phyloP scores from a whole-genome alignment of 2,797 vertebrate genomes.

The Manis pentadactyla region DNA sequence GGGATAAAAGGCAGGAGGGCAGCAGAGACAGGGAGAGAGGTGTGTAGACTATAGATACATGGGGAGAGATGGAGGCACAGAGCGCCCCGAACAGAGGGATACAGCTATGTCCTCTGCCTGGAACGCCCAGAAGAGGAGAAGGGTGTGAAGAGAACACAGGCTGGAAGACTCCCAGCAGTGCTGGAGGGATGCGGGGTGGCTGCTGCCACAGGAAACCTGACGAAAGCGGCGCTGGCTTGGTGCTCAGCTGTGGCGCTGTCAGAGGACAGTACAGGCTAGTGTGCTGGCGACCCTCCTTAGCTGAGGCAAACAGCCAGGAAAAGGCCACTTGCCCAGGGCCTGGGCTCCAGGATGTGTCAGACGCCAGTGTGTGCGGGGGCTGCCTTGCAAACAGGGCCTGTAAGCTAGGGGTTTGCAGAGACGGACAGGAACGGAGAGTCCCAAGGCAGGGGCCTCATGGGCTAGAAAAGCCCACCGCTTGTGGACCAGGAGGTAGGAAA shows the following conservation, averaged over 20 bases:
- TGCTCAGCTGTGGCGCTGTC: background rate
- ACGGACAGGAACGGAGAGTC: background rate
- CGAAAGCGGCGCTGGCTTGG: background rate
- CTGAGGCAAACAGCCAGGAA: background rate
- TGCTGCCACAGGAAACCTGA: background rate
- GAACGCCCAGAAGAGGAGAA: background rate
- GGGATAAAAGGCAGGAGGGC: background rate
- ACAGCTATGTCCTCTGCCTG: no score
- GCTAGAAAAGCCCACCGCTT: background rate
- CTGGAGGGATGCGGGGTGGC: background rate
- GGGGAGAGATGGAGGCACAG: no score
- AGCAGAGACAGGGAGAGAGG: no score
- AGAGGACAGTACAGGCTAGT: background rate
- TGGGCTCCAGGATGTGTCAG: no score
- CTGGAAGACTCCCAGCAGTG: no score
- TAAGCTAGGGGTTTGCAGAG: background rate
- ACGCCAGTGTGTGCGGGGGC: background rate
- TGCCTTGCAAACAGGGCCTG: background rate
- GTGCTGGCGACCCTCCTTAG: background rate
- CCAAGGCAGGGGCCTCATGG: background rate
- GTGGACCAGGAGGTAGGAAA: background rate
- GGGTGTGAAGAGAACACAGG: background rate
- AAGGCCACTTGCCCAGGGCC: background rate
- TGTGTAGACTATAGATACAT: no score
- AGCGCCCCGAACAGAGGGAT: background rate